A percentile compares a stretch with the other conserved stretches of the same genome.
Evolutionary conservation across 2,888 invertebrate genomes (phyloP).

Genomic region (Pristionchus maxplancki): DNA sequence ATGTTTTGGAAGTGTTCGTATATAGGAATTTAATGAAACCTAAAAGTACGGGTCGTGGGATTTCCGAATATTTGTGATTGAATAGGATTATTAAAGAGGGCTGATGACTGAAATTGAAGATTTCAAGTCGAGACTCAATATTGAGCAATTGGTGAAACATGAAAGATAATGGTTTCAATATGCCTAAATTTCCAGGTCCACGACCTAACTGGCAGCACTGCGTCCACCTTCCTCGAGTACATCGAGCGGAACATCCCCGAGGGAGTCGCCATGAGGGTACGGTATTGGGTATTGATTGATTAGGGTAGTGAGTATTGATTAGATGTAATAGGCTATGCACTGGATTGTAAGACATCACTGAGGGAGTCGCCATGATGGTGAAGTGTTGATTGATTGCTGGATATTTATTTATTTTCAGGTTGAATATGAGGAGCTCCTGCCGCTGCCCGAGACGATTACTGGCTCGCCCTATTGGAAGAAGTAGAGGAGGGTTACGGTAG

Average conservation of each 20-base stretch:
- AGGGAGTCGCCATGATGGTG: constrained; percentile 88
- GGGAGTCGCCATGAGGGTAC: constrained; percentile 91
- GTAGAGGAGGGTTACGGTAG: neutral
- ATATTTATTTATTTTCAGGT: neutral
- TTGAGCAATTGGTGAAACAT: no score
- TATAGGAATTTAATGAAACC: no score
- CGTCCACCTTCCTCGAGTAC: constrained; percentile 95
- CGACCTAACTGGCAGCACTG: constrained; percentile 93
- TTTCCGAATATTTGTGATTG: no score
- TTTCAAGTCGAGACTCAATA: no score
- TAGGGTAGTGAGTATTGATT: no score
- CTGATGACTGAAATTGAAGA: no score
- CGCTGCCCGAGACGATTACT: constrained; percentile 64
- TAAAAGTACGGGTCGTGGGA: no score
- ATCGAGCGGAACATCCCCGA: constrained; percentile 96
- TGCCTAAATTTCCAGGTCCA: constrained; percentile 81
- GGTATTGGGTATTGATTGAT: neutral
- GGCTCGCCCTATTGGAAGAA: constrained; percentile 19
- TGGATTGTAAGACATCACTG: no score
- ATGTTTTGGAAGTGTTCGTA: no score
- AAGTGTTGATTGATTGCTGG: neutral
- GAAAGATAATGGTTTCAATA: no score
- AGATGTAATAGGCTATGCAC: no score
- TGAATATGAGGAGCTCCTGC: constrained; percentile 65
- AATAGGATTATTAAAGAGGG: no score